Conservation (phyloP, 1,140 invertebrate genomes). For the Euglossa dilemma region DNA sequence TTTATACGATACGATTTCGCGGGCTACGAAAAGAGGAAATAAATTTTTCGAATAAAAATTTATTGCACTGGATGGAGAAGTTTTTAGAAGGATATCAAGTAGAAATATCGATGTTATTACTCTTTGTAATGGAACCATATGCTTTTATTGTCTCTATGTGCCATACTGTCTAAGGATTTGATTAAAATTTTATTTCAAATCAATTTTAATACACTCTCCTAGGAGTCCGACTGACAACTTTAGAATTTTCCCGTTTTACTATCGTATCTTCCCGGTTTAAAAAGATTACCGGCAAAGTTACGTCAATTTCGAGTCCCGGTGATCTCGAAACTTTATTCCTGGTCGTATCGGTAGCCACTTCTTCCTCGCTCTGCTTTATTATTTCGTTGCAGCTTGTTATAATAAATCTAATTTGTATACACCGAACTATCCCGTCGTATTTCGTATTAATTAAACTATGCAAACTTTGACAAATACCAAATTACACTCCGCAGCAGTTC, state of each 20-base stretch:
- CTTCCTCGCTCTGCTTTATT: neutral
- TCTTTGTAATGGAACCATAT: neutral
- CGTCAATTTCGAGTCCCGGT: neutral
- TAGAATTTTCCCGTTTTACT: neutral
- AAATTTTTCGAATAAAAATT: no score
- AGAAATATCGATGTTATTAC: neutral
- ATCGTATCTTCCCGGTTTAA: neutral
- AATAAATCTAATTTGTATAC: neutral
- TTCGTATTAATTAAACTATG: neutral
- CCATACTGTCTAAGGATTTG: no score
- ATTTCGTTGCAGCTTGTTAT: neutral
- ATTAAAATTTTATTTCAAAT: neutral
- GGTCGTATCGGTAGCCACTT: neutral
- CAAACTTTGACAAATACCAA: neutral
- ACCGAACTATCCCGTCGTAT: neutral
- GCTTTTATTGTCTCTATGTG: neutral
- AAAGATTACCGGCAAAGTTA: neutral
- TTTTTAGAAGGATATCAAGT: no score
- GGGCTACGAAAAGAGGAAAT: no score
- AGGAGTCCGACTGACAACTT: neutral
- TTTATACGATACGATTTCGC: no score
- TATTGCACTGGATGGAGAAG: neutral
- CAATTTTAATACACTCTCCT: neutral
- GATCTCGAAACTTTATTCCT: constrained; percentile 3
- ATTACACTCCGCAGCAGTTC: neutral